A percentile compares a stretch with the other conserved stretches of the same genome.
These are phyloP conservation scores for Lycophotia porphyrea DNA, from an alignment of 2,888 invertebrate species.

Conservation along the genomic window DNA sequence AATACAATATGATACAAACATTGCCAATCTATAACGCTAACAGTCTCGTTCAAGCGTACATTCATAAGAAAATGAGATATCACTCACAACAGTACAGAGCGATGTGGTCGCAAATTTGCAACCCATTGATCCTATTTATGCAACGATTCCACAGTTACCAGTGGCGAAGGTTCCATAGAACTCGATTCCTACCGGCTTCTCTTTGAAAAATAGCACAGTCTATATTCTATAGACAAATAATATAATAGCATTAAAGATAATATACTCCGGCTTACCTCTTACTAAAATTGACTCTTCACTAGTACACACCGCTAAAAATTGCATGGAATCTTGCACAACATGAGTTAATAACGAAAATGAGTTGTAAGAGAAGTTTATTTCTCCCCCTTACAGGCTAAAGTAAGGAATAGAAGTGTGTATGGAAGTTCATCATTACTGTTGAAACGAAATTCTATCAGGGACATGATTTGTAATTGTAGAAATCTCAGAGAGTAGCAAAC, in stretches of 20 bases:
- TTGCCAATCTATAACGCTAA: neutral
- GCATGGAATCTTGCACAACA: neutral
- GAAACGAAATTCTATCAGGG: neutral
- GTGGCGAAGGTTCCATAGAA: too few relatives aligned
- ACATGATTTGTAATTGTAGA: neutral
- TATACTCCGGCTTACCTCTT: too few relatives aligned
- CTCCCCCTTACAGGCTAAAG: neutral
- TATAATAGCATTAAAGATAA: too few relatives aligned
- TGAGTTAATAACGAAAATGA: neutral
- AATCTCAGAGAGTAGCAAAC: too few relatives aligned
- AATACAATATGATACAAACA: too few relatives aligned
- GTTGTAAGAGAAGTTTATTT: neutral
- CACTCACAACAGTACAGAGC: slow-evolving; percentile 55
- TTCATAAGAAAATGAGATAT: slow-evolving; percentile 70
- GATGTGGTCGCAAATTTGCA: slow-evolving; percentile 17
- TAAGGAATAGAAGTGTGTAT: neutral
- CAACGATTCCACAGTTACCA: too few relatives aligned
- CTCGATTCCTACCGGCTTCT: too few relatives aligned
- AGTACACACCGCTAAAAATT: neutral
- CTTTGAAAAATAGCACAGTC: too few relatives aligned
- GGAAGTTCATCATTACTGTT: neutral
- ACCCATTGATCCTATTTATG: slow-evolving; percentile 60
- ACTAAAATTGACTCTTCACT: too few relatives aligned
- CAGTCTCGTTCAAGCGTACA: slow-evolving; percentile 27
- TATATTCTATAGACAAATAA: too few relatives aligned